These are phyloP conservation scores for Leptothorax acervorum DNA, from an alignment of 2,888 invertebrate genomes.

Conservation along the genomic window DNA sequence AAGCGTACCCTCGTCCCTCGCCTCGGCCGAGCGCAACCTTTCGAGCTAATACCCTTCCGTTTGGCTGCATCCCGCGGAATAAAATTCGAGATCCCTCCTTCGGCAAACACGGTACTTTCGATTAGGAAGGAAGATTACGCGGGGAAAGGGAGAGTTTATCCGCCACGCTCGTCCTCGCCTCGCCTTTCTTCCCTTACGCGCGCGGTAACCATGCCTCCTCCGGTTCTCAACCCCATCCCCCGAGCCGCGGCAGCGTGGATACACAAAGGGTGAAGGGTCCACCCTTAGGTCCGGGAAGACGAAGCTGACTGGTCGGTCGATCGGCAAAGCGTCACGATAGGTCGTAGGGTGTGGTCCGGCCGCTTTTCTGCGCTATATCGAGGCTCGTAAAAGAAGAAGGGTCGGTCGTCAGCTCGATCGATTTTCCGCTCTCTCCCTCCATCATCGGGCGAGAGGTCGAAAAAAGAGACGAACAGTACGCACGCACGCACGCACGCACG, in stretches of 20 bases:
- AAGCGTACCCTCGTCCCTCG: not conserved
- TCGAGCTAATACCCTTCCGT: not conserved
- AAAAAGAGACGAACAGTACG: slow-evolving; percentile 63
- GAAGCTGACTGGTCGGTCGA: slow-evolving; percentile 70
- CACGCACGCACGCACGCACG: slow-evolving; percentile 49
- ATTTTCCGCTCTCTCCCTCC: slow-evolving; percentile 80
- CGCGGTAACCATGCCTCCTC: slow-evolving; percentile 45
- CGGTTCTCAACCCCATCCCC: slow-evolving; percentile 28
- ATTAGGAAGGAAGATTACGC: slow-evolving; percentile 43
- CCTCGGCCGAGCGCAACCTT: not conserved
- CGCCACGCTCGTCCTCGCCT: slow-evolving; percentile 16
- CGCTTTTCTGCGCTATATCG: slow-evolving; percentile 50
- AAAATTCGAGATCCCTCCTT: slow-evolving; percentile 22
- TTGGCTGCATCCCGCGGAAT: not conserved
- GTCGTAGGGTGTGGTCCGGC: slow-evolving; percentile 78
- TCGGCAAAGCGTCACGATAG: slow-evolving; percentile 68
- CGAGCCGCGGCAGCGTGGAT: not conserved
- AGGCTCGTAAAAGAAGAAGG: slow-evolving; percentile 66
- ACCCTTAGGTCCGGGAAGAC: slow-evolving; percentile 73
- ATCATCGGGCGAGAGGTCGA: slow-evolving; percentile 58
- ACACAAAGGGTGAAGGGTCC: slow-evolving; percentile 58
- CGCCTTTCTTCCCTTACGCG: slow-evolving; percentile 43
- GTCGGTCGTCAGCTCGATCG: slow-evolving; percentile 81
- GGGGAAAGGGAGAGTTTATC: slow-evolving; percentile 28
- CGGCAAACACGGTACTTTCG: slow-evolving; percentile 42